Conservation (phyloP, 2,797 vertebrate genomes). For the Sternarchorhynchus goeldii region DNA sequence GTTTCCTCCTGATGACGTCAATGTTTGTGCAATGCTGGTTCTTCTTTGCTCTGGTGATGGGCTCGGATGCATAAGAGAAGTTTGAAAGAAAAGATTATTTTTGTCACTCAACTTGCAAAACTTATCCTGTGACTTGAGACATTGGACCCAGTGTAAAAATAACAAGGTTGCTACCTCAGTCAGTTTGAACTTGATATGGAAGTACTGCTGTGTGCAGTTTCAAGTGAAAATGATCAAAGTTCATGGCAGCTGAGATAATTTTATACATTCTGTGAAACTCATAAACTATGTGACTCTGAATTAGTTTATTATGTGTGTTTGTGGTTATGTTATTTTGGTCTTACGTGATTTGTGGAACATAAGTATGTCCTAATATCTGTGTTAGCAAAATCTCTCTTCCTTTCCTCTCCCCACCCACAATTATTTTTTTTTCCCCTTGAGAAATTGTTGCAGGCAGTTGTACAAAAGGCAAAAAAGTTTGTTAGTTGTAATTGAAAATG, state of each 20-base stretch:
- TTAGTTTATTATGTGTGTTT: neutral
- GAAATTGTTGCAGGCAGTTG: slow-evolving; percentile 42
- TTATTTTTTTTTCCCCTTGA: slow-evolving; percentile 26
- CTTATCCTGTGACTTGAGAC: neutral
- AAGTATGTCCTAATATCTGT: slow-evolving; percentile 44
- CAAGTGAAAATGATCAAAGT: neutral
- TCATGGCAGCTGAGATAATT: neutral
- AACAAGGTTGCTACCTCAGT: neutral
- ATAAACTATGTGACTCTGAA: neutral
- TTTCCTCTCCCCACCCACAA: slow-evolving; percentile 20
- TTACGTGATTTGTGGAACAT: slow-evolving; percentile 32
- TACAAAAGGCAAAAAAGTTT: neutral
- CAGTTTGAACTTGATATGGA: neutral
- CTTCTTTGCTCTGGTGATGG: neutral
- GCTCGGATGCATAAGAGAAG: neutral
- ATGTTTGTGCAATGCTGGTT: neutral
- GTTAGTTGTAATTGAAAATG: neutral
- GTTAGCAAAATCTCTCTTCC: slow-evolving; percentile 34
- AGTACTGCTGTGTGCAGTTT: neutral
- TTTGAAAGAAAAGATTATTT: neutral
- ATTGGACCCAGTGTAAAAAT: slow-evolving; percentile 6
- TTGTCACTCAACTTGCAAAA: slow-evolving; percentile 2
- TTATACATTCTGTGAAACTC: neutral
- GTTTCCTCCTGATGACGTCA: no score
- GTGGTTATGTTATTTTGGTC: slow-evolving; percentile 15